Evolutionary conservation across 2,888 invertebrate genomes (phyloP), one percentile per base, ranked within the genome.

Genomic region (Perithous albicinctus): DNA sequence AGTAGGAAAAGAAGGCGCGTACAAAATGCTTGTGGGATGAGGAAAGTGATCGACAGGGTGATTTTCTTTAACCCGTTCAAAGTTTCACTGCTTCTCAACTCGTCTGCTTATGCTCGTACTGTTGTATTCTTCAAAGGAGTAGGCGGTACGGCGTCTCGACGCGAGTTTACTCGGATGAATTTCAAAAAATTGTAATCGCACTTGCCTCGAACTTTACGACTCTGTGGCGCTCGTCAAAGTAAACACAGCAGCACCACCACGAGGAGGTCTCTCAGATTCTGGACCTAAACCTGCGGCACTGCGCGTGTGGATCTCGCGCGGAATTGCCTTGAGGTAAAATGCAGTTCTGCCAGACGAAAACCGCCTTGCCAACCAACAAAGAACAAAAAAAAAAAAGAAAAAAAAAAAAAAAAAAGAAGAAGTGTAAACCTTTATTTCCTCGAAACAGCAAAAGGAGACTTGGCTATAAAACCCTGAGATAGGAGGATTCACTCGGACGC

Each of bases 201-300:
- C 73, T 66, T 46, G 10, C 66, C 59, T 61, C 80, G 61, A 82
- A 86, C 77, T 88, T 89, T 88, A 89, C 86, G 87, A 87, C 85
- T 69, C 56, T 59, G 54, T 43, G 61, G 48, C 56, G 85, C 87
- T 88, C 86, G 86, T 86, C 88, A 88, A 88, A 86, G 87, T 87
- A 88, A 88, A 88, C 88, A 86, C 64, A 35, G 66, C 69, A 74
- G 61, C 56, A n/a, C 51, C 54, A 61, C 74, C 32, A 38, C 26
- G 63, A 18, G n/a, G 18, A n/a, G n/a, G 23, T 23, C 32, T 32
- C 8, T 10, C 8, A 8, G 46, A 4, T 66, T 48, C 48, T 32
- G 18, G 32, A 32, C 7, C 15, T 46, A 48, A 48, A 10, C 48
- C 26, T n/a, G 48, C 20, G 2, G 77, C n/a, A 10, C 38, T 51